Conservation (phyloP, 2,113 vertebrate species). For the Trogon surrucura region DNA sequence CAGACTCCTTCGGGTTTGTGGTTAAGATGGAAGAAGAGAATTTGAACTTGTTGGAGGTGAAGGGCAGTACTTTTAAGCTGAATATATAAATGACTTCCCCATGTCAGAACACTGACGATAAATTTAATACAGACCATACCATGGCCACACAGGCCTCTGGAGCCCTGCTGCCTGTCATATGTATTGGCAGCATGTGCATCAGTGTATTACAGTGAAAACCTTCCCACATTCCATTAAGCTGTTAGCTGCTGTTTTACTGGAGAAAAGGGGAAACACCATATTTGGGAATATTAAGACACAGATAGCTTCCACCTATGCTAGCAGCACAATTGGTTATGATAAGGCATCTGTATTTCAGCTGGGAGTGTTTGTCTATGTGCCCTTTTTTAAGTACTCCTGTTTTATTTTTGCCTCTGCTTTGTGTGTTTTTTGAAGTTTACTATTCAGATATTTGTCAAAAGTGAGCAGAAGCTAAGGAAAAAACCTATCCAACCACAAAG, state of each 20-base stretch:
- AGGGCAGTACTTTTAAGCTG: background rate
- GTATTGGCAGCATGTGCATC: background rate
- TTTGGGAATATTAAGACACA: background rate
- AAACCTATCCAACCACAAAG: background rate
- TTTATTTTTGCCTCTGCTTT: background rate
- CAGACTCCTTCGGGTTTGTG: background rate
- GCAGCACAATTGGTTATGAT: background rate
- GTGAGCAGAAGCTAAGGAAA: background rate
- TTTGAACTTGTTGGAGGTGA: background rate
- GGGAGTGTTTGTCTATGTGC: background rate
- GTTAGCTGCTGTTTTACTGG: background rate
- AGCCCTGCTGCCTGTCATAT: background rate
- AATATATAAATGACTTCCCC: background rate
- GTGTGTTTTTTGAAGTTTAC: background rate
- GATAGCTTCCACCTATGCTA: background rate
- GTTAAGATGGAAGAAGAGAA: background rate
- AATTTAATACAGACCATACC: background rate
- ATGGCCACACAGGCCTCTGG: background rate
- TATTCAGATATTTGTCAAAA: background rate
- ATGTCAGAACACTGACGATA: background rate
- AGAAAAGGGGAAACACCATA: background rate
- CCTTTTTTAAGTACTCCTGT: background rate
- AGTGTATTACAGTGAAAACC: background rate
- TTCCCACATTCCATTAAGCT: background rate
- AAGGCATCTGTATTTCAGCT: background rate